These are phyloP conservation scores for Cecropterus lyciades DNA, from an alignment of 1,140 invertebrate species.

Conservation along the genomic window DNA sequence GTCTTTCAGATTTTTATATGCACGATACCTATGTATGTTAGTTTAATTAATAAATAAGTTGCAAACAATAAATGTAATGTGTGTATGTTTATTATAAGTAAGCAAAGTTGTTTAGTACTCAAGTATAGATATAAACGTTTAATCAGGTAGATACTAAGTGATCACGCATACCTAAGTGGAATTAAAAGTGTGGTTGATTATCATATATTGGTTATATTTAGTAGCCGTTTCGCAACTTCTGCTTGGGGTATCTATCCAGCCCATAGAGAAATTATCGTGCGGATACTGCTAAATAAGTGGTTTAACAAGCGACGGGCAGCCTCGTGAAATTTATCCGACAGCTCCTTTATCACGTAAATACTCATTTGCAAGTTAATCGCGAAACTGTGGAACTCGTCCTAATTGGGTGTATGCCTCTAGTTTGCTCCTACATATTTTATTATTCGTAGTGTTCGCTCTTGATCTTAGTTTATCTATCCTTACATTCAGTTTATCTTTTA, in stretches of 20 bases:
- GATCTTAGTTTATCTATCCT: slow-evolving; percentile 25
- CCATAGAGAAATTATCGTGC: slow-evolving; percentile 24
- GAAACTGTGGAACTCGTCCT: slow-evolving; percentile 33
- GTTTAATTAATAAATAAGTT: no score
- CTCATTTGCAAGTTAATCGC: slow-evolving; percentile 37
- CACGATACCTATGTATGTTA: no score
- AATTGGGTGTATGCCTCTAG: slow-evolving; percentile 31
- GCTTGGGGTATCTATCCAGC: background rate
- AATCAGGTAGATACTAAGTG: no score
- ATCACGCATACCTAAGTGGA: background rate
- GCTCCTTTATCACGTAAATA: slow-evolving; percentile 32
- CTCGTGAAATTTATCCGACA: slow-evolving; percentile 28
- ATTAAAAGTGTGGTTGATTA: background rate
- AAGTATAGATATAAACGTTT: no score
- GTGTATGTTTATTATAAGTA: no score
- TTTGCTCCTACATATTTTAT: slow-evolving; percentile 32
- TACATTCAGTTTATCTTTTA: slow-evolving; percentile 11
- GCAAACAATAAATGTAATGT: no score
- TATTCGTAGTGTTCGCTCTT: slow-evolving; percentile 24
- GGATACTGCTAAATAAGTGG: slow-evolving; percentile 31
- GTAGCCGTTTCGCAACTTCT: background rate
- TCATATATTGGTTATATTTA: background rate
- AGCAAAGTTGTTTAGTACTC: no score
- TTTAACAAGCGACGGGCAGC: slow-evolving; percentile 23
- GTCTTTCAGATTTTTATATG: no score